Evolutionary conservation across 2,797 vertebrate genomes (phyloP), one percentile per base, ranked within the genome.

Genomic region (Hyperoplus lanceolatus): DNA sequence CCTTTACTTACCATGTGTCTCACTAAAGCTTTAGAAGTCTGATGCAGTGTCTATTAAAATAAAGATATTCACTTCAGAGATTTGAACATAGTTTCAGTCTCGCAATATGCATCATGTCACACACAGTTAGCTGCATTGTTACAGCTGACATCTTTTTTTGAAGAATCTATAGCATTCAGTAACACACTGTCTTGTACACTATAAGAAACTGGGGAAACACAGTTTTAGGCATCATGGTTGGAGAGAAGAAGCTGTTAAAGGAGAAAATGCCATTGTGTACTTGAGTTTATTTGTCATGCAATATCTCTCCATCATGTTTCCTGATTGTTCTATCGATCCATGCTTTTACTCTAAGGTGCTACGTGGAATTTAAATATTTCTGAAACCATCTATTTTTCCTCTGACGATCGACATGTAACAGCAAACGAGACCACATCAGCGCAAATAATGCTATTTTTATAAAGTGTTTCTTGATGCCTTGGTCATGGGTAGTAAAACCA

Each of bases 21-120:
- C 41, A 63, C 57, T n/a, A 55, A 58, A 68, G 74, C 79, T 60
- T 74, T 66, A 77, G 70, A 83, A 74, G 66, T 81, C 58, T 63
- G 61, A 21, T 56, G 65, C 21, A 16, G 46, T 50, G 54, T 53
- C 51, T 36, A 56, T 3, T 49, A 51, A 71, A 76, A 73, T 38
- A 62, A 71, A 70, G 43, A 82, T 38, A 75, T 73, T 50, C 43
- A 79, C 56, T 72, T 63, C 18, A 78, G 73, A 85, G 53, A 53
- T 57, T 11, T 45, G n/a, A 80, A 79, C 70, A 50, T 16, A 8
- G 53, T 50, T 74, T 73, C 46, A 66, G 39, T 70, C 55, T 53
- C 46, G 39, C 63, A 59, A 56, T 70, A 55, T 39, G 18, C 39
- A 75, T 48, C 55, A 45, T 74, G 41, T 54, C 63, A 70, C 45